phyloP scores from a whole-genome alignment of 2,113 vertebrate genomes.

The Prinia subflava region DNA sequence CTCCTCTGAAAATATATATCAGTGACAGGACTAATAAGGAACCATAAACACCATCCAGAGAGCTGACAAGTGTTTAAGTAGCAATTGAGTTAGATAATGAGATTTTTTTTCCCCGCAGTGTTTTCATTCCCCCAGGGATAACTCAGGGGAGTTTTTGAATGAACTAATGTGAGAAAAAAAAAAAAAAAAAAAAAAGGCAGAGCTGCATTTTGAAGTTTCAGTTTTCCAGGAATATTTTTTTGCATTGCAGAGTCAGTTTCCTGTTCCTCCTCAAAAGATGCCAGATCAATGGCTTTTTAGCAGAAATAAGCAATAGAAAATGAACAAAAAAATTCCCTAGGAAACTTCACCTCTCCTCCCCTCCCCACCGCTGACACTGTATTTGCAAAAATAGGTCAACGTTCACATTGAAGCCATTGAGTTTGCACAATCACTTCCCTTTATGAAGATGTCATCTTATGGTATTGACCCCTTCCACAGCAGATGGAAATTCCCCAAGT shows the following conservation, averaged over 20 bases:
- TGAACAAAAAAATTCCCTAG: background rate
- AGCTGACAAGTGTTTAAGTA: conserved; percentile 3
- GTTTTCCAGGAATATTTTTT: conserved; percentile 1
- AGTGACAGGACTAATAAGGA: background rate
- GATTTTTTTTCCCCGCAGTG: background rate
- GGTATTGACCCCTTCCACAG: background rate
- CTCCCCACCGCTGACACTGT: background rate
- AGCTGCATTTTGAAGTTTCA: background rate
- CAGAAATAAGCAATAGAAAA: conserved; percentile 16
- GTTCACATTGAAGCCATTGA: conserved; percentile 7
- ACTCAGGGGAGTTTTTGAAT: background rate
- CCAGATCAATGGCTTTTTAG: background rate
- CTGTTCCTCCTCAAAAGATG: conserved; percentile 1
- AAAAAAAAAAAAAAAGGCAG: conserved; percentile 3
- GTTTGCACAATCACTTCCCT: conserved; percentile 40
- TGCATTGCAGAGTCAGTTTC: background rate
- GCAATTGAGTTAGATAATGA: background rate
- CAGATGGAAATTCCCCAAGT: background rate
- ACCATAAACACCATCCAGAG: background rate
- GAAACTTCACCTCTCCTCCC: conserved; percentile 20
- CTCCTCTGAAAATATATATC: background rate
- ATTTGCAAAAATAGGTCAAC: conserved; percentile 19
- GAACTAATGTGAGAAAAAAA: background rate
- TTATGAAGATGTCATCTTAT: conserved; percentile 21
- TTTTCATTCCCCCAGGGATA: background rate